A percentile compares a stretch with the other conserved stretches of the same genome.
Evolutionary conservation across 2,888 invertebrate genomes (phyloP).

Genomic region (Coenonympha arcania): DNA sequence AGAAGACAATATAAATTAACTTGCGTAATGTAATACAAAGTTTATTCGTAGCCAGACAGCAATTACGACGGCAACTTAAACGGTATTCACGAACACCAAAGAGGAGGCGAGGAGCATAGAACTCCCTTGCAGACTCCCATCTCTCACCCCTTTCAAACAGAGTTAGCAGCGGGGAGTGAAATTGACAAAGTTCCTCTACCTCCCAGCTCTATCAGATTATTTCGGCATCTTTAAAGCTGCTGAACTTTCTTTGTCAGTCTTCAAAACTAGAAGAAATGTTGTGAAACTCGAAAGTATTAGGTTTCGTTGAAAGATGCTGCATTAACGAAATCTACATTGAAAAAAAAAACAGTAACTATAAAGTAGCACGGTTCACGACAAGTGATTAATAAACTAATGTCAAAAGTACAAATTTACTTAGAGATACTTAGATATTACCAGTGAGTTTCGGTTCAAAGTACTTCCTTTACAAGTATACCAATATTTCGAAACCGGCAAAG

Average conservation of each 20-base stretch:
- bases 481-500: not conserved
- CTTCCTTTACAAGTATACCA: not conserved
- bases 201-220: constrained; percentile 55
- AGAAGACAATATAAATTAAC: constrained; percentile 69
- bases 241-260: constrained; percentile 49
- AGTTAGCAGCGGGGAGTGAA: constrained; percentile 49
- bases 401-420: no score
- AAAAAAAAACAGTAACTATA: not conserved
- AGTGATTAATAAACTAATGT: no score
- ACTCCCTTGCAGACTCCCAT: constrained; percentile 33
- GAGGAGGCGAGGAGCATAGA: constrained; percentile 40
- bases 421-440: no score
- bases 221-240: constrained; percentile 50
- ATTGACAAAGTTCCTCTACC: constrained; percentile 58
- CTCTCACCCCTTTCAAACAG: constrained; percentile 51
- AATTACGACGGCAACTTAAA: constrained; percentile 68
- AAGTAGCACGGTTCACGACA: no score
- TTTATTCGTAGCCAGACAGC: constrained; percentile 70
- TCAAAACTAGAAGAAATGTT: constrained; percentile 37
- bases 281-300: constrained; percentile 27
- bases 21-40: constrained; percentile 70
- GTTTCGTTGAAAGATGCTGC: constrained; percentile 8
- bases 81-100: constrained; percentile 67
- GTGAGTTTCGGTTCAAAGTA: no score
- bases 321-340: not conserved